phyloP scores from a whole-genome alignment of 1,140 invertebrate genomes.

The Aphaenogaster floridana region DNA sequence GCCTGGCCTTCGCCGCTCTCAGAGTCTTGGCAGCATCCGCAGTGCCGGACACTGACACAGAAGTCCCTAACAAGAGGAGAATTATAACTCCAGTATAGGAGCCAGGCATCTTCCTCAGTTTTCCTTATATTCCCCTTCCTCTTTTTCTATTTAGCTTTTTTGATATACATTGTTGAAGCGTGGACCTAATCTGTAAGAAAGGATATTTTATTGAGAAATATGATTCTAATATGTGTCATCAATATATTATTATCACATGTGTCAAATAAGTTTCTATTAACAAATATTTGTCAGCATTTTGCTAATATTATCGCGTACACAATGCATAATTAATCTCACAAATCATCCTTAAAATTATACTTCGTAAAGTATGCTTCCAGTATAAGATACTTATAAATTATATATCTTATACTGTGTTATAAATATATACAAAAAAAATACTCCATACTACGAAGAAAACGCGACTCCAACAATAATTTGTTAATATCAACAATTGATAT shows the following conservation, averaged over 20 bases:
- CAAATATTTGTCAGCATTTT: constrained; percentile 9
- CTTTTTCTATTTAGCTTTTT: constrained; percentile 62
- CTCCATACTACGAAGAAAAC: background rate
- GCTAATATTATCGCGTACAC: background rate
- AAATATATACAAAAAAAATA: constrained; percentile 5
- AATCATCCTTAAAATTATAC: constrained; percentile 3
- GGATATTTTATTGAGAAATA: background rate
- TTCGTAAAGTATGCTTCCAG: background rate
- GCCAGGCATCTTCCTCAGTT: constrained; percentile 78
- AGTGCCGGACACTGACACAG: constrained; percentile 56
- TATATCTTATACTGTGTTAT: background rate
- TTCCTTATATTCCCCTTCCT: constrained; percentile 66
- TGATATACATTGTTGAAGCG: constrained; percentile 50
- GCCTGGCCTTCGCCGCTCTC: constrained; percentile 75
- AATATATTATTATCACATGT: background rate
- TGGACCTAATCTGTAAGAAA: constrained; percentile 64
- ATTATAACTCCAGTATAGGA: constrained; percentile 70
- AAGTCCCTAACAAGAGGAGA: constrained; percentile 73
- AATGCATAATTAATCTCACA: background rate
- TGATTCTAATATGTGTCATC: background rate
- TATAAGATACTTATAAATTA: constrained; percentile 20
- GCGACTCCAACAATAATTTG: background rate
- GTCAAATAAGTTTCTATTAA: background rate
- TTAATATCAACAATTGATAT: background rate
- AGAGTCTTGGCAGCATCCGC: constrained; percentile 71